Percentiles rank a stretch among this genome's conserved stretches.
Evolutionary conservation across 2,797 vertebrate species (phyloP).

Genomic region (Periophthalmus magnuspinnatus): DNA sequence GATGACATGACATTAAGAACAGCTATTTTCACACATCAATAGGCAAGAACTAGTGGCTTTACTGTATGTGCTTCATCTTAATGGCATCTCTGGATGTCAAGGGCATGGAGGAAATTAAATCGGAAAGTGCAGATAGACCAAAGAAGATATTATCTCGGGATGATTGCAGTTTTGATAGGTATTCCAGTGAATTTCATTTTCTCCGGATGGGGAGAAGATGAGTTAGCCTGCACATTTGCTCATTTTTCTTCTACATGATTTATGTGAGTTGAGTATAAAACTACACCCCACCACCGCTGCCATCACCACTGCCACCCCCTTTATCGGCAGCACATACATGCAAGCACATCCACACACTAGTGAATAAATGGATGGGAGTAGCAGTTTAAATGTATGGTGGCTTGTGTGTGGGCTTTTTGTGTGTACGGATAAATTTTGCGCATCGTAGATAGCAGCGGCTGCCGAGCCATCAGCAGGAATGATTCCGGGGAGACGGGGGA

Average conservation of each 20-base stretch:
- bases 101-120: constrained; percentile 99
- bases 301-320: constrained; percentile 40
- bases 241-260: constrained; percentile 99
- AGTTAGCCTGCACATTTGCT: constrained; percentile 99
- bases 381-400: constrained; percentile 53
- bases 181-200: constrained; percentile 99
- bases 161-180: constrained; percentile 99
- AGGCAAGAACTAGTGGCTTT: constrained; percentile 88
- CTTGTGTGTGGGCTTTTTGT: constrained; percentile 26
- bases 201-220: constrained; percentile 96
- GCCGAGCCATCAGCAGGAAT: constrained; percentile 66
- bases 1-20: constrained; percentile 98
- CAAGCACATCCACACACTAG: constrained; percentile 57
- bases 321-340: constrained; percentile 58
- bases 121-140: constrained; percentile 99
- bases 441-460: constrained; percentile 48
- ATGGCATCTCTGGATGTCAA: constrained; percentile 99
- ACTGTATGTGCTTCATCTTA: constrained; percentile 99
- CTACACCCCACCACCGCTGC: constrained; percentile 65
- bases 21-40: constrained; percentile 91
- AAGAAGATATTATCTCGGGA: constrained; percentile 99
- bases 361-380: constrained; percentile 90
- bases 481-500: constrained; percentile 65
- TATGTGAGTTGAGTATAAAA: constrained; percentile 99
- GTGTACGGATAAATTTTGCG: constrained; percentile 38